A percentile compares a stretch with the other conserved stretches of the same genome.
Conservation (phyloP, 2,888 invertebrate genomes). For the Philaethria dido region DNA sequence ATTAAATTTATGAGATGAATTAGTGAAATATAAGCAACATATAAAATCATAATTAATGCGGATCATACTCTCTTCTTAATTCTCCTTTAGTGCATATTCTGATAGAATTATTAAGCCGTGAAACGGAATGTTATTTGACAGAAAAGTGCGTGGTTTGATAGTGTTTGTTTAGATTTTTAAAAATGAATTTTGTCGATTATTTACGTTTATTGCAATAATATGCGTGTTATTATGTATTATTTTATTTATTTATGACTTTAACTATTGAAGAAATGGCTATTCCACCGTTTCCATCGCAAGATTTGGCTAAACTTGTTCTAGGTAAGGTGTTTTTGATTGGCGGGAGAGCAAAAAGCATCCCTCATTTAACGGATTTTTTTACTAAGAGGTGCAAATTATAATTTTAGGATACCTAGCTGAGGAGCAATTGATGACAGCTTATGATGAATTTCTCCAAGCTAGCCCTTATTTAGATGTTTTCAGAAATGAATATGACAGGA, state of each 20-base stretch:
- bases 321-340: constrained; percentile 70
- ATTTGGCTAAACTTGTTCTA: constrained; percentile 76
- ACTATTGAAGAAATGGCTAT: constrained; percentile 58
- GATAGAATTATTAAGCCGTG: not conserved
- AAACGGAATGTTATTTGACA: constrained; percentile 29
- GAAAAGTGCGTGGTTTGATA: constrained; percentile 28
- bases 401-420: constrained; percentile 74
- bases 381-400: constrained; percentile 30
- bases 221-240: constrained; percentile 8
- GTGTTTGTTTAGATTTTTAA: constrained; percentile 35
- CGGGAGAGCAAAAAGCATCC: constrained; percentile 62
- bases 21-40: not conserved
- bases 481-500: constrained; percentile 76
- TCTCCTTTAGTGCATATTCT: not conserved
- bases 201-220: constrained; percentile 12
- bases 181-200: constrained; percentile 25
- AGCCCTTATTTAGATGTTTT: constrained; percentile 76
- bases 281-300: constrained; percentile 74
- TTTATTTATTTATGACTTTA: constrained; percentile 14
- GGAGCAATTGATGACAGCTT: constrained; percentile 78
- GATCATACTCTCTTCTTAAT: not conserved
- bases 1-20: not conserved
- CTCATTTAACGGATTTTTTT: constrained; percentile 47
- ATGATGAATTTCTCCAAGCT: constrained; percentile 77
- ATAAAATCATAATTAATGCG: not conserved